Evolutionary conservation across 2,797 vertebrate species (phyloP), one percentile per base, ranked within the genome.

Genomic region (Danio choprae): DNA sequence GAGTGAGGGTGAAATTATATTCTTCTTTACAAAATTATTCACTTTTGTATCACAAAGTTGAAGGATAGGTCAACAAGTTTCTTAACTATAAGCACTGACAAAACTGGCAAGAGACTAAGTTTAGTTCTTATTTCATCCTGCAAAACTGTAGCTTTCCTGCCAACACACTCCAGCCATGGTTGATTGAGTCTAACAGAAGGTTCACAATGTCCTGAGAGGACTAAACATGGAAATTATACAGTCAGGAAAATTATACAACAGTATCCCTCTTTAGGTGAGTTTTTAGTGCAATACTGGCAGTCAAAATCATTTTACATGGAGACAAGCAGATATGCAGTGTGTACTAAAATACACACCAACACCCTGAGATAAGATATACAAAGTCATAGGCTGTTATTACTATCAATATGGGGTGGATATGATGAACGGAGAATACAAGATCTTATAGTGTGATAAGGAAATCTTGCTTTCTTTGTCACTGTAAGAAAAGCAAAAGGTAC

Each of bases 351-450:
- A 18, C 7, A 46, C 51, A 72, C 51, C 51, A 63, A 56, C 50
- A 65, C 41, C 41, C 50, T 46, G 22, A 44, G 75, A 59, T 77
- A 77, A 77, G 64, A 68, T 15, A 16, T 7, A 75, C 48, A 76
- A 53, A 64, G 43, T 29, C 22, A 7, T 48, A 3, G 7, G 9
- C 7, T 69, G 5, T 60, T 60, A 60, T 76, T 50, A 44, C 55
- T 60, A 0, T 29, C 40, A 46, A 73, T 22, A 58, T 6, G 48
- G 10, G 7, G 18, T n/a, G 70, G 41, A 46, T 16, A 73, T 29
- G 59, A 36, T 46, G 8, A 59, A 44, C 13, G 12, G 51, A 20
- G 40, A 9, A 10, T 12, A 72, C 44, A 18, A 73, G 20, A 73
- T 48, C 8, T 40, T 20, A 12, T 59, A 29, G 8, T 2, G 29